Base-by-base conservation (phyloP, 2,113 vertebrate genomes). In the Cyprinodon tularosa region DNA sequence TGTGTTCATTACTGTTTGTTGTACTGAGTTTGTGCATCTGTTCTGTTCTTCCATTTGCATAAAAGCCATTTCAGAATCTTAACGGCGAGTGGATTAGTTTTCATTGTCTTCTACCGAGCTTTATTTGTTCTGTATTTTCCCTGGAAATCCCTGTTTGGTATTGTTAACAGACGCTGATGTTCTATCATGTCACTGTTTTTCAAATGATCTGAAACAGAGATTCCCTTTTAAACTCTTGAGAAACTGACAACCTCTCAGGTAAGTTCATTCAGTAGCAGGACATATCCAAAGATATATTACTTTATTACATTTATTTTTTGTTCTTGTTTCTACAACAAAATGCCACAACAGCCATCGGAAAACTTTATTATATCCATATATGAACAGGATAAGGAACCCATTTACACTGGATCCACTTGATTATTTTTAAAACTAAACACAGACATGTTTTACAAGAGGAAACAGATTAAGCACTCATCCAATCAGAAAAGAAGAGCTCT, bases 21-120 rank as follows among this genome's bases (percentile, higher is more conserved):
- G 88, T 92, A 92, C 88, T 92, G 84, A 91, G 92, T 92, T 93
- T 92, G 90, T 94, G 90, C 93, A 89, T 90, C 90, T 93, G 89
- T 93, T 90, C 75, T 84, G 86, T 94, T 92, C 87, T 86, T 65
- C 90, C 92, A 92, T 94, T 94, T 94, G 91, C 93, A 94, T 95
- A 95, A 95, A 95, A 89, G 90, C 89, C 63, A 90, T 94, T 94
- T 94, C 92, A 94, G 93, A 88, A 91, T 89, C 61, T 40, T 29
- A n/a, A 69, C n/a, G 53, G 59, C 57, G 60, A 53, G 14, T 78
- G 60, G 72, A 74, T 87, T 14, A 0, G 45, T 81, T 83, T 82
- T 38, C 71, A 82, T 29, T 29, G 29, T 29, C 29, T 1, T 29
- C 29, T 29, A 29, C 29, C 2, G 29, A 29, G 29, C 29, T 29